Evolutionary conservation across 1,140 invertebrate species (phyloP).

Genomic region (Calliopsis andreniformis): DNA sequence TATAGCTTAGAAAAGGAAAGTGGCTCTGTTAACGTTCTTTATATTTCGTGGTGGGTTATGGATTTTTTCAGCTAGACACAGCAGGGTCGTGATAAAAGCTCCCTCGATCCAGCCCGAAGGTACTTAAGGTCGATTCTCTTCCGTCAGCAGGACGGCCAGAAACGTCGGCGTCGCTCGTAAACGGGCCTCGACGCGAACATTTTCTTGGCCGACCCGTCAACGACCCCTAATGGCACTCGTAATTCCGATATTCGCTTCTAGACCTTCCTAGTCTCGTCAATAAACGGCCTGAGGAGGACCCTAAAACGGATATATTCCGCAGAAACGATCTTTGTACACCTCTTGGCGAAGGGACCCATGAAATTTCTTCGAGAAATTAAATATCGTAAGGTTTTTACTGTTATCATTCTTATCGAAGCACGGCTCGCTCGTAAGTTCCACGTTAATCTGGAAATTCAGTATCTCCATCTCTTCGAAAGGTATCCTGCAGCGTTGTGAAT

Average conservation of each 20-base stretch:
- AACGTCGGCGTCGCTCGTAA: slow-evolving; percentile 55
- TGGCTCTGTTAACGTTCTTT: too few species aligned
- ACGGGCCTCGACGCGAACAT: slow-evolving; percentile 44
- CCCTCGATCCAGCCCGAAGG: slow-evolving; percentile 16
- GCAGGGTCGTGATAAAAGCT: neutral
- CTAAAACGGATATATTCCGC: slow-evolving; percentile 5
- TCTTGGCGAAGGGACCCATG: neutral
- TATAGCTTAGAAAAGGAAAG: too few species aligned
- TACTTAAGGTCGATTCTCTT: slow-evolving; percentile 43
- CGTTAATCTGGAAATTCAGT: too few species aligned
- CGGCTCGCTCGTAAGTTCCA: too few species aligned
- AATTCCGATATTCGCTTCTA: slow-evolving; percentile 65
- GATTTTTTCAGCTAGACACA: neutral
- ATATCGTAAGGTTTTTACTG: too few species aligned
- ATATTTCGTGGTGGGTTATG: neutral
- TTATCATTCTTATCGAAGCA: too few species aligned
- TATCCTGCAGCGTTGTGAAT: too few species aligned
- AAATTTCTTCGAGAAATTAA: slow-evolving; percentile 2
- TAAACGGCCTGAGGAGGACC: slow-evolving; percentile 32
- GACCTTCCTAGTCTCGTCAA: slow-evolving; percentile 14
- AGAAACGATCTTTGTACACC: neutral
- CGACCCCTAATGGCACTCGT: slow-evolving; percentile 70
- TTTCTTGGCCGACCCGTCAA: slow-evolving; percentile 41
- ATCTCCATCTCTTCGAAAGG: too few species aligned
- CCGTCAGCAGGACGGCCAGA: slow-evolving; percentile 20